Conservation (phyloP, 2,888 invertebrate genomes). For the Vesta saturnalis region DNA sequence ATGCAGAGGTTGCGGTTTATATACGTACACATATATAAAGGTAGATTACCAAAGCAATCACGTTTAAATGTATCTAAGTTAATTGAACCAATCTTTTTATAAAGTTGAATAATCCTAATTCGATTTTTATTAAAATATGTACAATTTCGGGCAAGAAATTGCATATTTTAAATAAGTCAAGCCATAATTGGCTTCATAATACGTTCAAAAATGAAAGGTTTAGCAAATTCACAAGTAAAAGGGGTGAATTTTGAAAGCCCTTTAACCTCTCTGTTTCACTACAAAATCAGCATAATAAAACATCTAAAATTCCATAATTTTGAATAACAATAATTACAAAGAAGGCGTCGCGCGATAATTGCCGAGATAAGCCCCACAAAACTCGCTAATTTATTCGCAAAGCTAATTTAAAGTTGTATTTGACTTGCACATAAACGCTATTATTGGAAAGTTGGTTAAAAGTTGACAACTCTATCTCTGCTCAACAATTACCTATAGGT, state of each 20-base stretch:
- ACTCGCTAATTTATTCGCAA: constrained; percentile 63
- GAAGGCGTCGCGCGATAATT: constrained; percentile 62
- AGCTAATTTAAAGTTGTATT: constrained; percentile 65
- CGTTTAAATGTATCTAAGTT: constrained; percentile 16
- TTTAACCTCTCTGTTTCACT: constrained; percentile 56
- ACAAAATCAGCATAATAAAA: constrained; percentile 63
- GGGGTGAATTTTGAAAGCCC: constrained; percentile 50
- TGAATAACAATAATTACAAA: constrained; percentile 64
- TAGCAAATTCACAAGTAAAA: constrained; percentile 38
- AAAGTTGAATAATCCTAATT: constrained; percentile 31
- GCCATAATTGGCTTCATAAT: constrained; percentile 40
- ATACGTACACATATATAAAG: neutral
- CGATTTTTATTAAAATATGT: constrained; percentile 34
- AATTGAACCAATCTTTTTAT: neutral
- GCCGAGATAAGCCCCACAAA: constrained; percentile 63
- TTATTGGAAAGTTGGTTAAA: constrained; percentile 63
- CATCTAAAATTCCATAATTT: constrained; percentile 63
- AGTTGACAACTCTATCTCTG: constrained; percentile 60
- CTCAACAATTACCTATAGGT: constrained; percentile 47
- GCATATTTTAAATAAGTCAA: constrained; percentile 36
- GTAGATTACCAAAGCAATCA: neutral
- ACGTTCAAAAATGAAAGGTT: constrained; percentile 37
- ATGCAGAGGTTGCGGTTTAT: neutral
- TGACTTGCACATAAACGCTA: constrained; percentile 64
- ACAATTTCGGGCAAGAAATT: constrained; percentile 35